phyloP scores from a whole-genome alignment of 2,113 vertebrate genomes.

The Xerus inauris region DNA sequence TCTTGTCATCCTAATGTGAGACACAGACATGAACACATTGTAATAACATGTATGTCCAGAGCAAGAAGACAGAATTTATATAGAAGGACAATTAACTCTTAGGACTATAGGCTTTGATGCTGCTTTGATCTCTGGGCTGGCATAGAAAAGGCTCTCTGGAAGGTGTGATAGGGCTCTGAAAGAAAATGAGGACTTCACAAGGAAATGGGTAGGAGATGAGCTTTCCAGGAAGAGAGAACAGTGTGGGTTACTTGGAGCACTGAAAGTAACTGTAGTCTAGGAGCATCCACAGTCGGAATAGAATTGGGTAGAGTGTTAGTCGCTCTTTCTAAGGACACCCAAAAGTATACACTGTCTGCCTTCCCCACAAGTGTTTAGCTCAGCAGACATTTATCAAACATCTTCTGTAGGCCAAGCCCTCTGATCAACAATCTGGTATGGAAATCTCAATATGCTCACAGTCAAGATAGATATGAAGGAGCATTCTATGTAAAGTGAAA shows the following conservation, averaged over 20 bases:
- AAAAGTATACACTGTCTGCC: neutral
- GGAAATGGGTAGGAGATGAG: neutral
- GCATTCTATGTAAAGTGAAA: neutral
- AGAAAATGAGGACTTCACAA: neutral
- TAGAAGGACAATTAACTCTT: neutral
- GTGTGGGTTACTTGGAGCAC: neutral
- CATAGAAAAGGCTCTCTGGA: neutral
- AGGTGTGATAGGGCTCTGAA: neutral
- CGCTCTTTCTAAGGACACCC: neutral
- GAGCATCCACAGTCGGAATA: neutral
- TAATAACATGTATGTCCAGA: neutral
- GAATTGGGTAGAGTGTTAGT: neutral
- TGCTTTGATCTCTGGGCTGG: neutral
- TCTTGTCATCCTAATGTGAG: neutral
- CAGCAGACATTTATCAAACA: neutral
- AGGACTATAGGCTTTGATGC: neutral
- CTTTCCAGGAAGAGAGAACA: neutral
- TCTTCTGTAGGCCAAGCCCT: neutral
- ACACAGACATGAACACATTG: neutral
- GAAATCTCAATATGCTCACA: neutral
- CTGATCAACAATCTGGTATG: neutral
- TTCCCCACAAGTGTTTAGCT: neutral
- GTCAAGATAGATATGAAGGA: neutral
- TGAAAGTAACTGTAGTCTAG: neutral
- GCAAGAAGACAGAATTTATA: neutral